Conservation (phyloP, 2,113 vertebrate species). For the Hiodon alosoides region DNA sequence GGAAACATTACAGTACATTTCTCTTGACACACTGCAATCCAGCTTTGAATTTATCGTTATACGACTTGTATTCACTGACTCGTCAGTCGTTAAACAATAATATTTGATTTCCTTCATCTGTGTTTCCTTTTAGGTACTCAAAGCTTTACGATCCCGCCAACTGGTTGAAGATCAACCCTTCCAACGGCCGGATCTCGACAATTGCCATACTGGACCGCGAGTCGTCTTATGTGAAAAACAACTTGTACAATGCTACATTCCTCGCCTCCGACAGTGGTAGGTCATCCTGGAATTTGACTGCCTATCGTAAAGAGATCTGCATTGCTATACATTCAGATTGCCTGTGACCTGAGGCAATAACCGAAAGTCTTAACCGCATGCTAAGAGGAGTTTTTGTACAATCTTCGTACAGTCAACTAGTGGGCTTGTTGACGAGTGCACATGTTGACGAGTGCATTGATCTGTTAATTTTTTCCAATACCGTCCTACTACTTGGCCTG, state of each 20-base stretch:
- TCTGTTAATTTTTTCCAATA: background rate
- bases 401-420: background rate
- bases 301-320: background rate
- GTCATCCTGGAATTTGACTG: constrained; percentile 33
- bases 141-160: constrained; percentile 91
- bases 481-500: background rate
- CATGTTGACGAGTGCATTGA: background rate
- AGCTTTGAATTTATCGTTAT: background rate
- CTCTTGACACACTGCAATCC: background rate
- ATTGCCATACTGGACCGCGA: constrained; percentile 87
- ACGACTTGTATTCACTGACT: too few species aligned
- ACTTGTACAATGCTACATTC: constrained; percentile 92
- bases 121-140: constrained; percentile 75
- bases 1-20: background rate
- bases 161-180: constrained; percentile 89
- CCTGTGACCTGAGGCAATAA: background rate
- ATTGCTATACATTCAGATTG: background rate
- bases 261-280: constrained; percentile 90
- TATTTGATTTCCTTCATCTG: constrained; percentile 8
- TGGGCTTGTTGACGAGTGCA: background rate
- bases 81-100: too few species aligned
- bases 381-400: background rate
- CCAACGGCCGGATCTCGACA: constrained; percentile 83
- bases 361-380: background rate
- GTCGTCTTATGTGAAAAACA: constrained; percentile 88